These are phyloP conservation scores for Drosophila borborema DNA, from an alignment of 2,888 invertebrate genomes.

Conservation along the genomic window DNA sequence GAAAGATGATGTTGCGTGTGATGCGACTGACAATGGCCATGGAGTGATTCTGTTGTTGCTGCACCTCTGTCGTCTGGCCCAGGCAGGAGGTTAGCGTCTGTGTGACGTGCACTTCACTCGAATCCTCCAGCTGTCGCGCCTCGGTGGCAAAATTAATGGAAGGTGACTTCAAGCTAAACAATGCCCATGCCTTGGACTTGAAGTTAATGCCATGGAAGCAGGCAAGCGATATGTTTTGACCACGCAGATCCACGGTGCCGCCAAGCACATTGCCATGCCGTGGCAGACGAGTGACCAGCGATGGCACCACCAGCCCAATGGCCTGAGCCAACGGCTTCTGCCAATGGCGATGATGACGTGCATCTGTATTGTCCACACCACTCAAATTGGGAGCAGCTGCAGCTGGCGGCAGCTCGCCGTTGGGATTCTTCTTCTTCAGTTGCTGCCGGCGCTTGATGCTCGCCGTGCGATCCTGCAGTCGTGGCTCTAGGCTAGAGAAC, in stretches of 20 bases:
- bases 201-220: conserved; percentile 99
- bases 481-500: conserved; percentile 90
- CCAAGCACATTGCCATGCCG: conserved; percentile 92
- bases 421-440: conserved; percentile 85
- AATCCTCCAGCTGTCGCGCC: conserved; percentile 93
- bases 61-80: conserved; percentile 89
- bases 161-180: conserved; percentile 97
- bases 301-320: conserved; percentile 92
- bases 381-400: conserved; percentile 13
- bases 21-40: conserved; percentile 98
- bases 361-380: conserved; percentile 86
- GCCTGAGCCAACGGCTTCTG: conserved; percentile 94
- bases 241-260: conserved; percentile 94
- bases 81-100: conserved; percentile 96
- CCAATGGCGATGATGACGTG: conserved; percentile 97
- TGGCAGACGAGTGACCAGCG: conserved; percentile 89
- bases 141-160: conserved; percentile 97
- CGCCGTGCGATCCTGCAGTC: conserved; percentile 82
- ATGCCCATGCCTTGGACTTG: conserved; percentile 97
- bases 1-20: conserved; percentile 95
- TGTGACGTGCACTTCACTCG: conserved; percentile 92
- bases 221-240: conserved; percentile 96
- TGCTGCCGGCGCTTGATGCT: conserved; percentile 84
- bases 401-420: conserved; percentile 65
- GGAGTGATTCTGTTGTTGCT: conserved; percentile 90